A percentile compares a stretch with the other conserved stretches of the same genome.
Conservation (phyloP, 2,797 vertebrate species). For the Acrossocheilus wenchowensis region DNA sequence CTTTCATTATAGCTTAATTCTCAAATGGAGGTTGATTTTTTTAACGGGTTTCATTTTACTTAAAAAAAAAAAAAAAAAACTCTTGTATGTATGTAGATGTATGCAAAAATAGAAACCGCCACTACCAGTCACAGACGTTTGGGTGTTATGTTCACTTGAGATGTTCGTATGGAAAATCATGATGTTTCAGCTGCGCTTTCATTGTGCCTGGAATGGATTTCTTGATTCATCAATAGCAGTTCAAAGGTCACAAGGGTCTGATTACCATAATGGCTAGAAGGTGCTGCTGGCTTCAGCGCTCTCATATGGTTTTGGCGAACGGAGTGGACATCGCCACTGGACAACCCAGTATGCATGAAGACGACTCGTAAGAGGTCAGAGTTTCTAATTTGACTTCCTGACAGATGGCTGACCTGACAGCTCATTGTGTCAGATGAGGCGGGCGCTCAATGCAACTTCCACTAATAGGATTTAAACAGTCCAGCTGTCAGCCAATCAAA, state of each 20-base stretch:
- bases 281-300: not conserved
- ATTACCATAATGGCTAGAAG: not conserved
- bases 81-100: too few species aligned
- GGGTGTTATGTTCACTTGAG: not conserved
- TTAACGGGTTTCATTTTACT: not conserved
- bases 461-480: conserved; percentile 43
- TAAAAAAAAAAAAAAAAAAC: not conserved
- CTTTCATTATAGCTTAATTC: not conserved
- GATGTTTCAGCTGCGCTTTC: not conserved
- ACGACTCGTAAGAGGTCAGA: conserved; percentile 23
- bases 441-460: not conserved
- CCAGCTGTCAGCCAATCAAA: conserved; percentile 53
- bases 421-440: conserved; percentile 23
- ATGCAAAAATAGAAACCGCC: not conserved
- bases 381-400: conserved; percentile 32
- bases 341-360: not conserved
- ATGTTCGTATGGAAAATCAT: not conserved
- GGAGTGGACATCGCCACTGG: not conserved
- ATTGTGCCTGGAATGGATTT: not conserved
- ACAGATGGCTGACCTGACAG: conserved; percentile 29
- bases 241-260: not conserved
- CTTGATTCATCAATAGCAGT: not conserved
- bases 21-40: not conserved
- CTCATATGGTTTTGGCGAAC: not conserved
- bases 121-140: not conserved